phyloP scores from a whole-genome alignment of 2,888 invertebrate species.

The Sinotaia quadrata region DNA sequence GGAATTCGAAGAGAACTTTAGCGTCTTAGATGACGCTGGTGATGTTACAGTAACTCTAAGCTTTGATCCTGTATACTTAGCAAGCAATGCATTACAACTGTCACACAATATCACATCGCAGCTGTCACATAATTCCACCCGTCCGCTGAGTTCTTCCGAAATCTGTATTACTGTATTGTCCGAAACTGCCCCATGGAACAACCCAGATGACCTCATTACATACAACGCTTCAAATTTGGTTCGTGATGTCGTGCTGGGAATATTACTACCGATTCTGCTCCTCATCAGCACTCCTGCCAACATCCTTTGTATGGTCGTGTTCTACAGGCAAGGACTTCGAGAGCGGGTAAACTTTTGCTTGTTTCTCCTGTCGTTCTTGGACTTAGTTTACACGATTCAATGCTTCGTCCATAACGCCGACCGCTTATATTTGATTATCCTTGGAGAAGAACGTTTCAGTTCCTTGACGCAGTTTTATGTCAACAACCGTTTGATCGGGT shows the following conservation, averaged over 20 bases:
- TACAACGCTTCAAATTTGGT: not conserved
- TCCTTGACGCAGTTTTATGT: not conserved
- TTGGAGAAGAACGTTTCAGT: not conserved
- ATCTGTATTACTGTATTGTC: no score
- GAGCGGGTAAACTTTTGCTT: not conserved
- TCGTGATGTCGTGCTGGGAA: not conserved
- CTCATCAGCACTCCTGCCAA: not conserved
- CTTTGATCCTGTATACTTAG: no score
- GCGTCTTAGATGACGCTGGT: no score
- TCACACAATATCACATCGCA: no score
- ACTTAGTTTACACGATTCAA: not conserved
- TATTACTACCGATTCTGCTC: not conserved
- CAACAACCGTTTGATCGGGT: not conserved
- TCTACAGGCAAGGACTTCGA: not conserved
- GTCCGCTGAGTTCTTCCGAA: no score
- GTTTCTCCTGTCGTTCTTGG: not conserved
- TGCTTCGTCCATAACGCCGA: not conserved
- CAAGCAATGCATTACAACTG: no score
- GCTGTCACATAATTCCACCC: no score
- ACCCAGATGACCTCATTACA: not conserved
- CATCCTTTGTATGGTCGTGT: constrained; percentile 1
- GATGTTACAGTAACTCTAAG: no score
- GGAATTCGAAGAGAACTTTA: no score
- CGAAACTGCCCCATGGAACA: not conserved
- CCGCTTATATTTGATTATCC: not conserved